Evolutionary conservation across 1,140 invertebrate genomes (phyloP), one percentile per base, ranked within the genome.

Genomic region (Temnothorax nylanderi): DNA sequence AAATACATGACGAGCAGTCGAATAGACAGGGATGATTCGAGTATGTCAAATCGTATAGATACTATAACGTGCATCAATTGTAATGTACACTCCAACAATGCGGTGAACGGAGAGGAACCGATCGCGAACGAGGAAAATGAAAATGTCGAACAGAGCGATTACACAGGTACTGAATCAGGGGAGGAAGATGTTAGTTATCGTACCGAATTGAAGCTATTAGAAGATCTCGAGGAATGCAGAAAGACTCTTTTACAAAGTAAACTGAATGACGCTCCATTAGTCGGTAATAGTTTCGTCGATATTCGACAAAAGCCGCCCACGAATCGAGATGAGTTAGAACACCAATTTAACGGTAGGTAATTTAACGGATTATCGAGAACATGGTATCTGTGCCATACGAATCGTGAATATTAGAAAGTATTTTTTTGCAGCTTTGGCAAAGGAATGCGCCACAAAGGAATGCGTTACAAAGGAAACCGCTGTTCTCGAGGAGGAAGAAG

Each of bases 1-100:
- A 93, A 94, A 44, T 95, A 93, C 47, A 94, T 94, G 92, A 93
- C 92, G 2, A 93, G 90, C 16, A 94, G 90, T 78, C 77, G 89
- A 64, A 91, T 92, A 67, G 81, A 69, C 37, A 69, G 81, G 2
- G 64, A 71, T 26, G 85, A 92, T 18, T 85, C 77, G 8, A 86
- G 74, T 41, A 65, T 80, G 13, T 78, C 89, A 5, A 77, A 89
- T 58, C 90, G 84, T 60, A 75, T 85, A 6, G 90, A 90, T 54
- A 77, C 69, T 26, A 91, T 90, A 76, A 87, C 88, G 7, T 91
- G 90, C 74, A 82, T 91, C 5, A 88, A 88, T 82, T 90, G 90
- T 49, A 90, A 82, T 6, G 58, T 74, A 86, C 72, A 86, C 78
- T 85, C 88, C 78, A 58, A 90, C 47, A 54, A 81, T 49, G 54